Percentiles rank a stretch among this genome's conserved stretches.
These are phyloP conservation scores for Heterochromis multidens DNA, from an alignment of 2,113 vertebrate species.

Conservation along the genomic window DNA sequence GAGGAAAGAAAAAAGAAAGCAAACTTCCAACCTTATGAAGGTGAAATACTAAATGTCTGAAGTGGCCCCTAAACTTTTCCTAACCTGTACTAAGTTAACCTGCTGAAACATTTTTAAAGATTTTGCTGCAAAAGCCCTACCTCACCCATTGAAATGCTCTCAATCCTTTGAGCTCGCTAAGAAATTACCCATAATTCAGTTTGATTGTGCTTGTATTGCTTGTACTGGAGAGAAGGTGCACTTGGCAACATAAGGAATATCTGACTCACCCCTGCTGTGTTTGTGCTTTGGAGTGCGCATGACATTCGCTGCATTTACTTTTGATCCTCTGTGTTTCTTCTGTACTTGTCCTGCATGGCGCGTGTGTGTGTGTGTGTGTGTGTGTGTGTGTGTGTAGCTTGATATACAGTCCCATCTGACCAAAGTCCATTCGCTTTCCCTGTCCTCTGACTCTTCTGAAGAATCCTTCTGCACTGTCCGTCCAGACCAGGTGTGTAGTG, in stretches of 20 bases:
- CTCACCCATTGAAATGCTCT: not conserved
- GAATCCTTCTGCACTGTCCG: slow-evolving; percentile 86
- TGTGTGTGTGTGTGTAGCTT: slow-evolving; percentile 54
- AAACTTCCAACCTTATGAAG: too few species aligned
- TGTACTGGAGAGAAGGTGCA: not conserved
- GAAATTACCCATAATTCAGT: not conserved
- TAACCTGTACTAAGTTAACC: not conserved
- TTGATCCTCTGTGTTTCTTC: slow-evolving; percentile 12
- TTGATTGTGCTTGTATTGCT: not conserved
- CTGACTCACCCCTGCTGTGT: not conserved
- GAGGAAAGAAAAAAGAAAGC: too few species aligned
- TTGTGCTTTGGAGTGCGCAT: not conserved
- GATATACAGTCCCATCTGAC: slow-evolving; percentile 78
- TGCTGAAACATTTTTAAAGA: not conserved
- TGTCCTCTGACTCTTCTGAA: slow-evolving; percentile 85
- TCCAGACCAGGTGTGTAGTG: slow-evolving; percentile 81
- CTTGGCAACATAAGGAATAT: not conserved
- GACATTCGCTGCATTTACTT: not conserved
- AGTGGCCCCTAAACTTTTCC: not conserved
- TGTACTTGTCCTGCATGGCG: slow-evolving; percentile 37
- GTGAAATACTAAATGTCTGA: not conserved
- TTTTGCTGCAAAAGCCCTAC: not conserved
- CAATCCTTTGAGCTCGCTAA: not conserved
- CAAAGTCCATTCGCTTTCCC: slow-evolving; percentile 86
- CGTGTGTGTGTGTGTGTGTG: not conserved